Percentiles rank a stretch among this genome's conserved stretches.
Conservation (phyloP, 30 jellyfish, hydroid and myxozoan species). For the Aurelia coerulea region DNA sequence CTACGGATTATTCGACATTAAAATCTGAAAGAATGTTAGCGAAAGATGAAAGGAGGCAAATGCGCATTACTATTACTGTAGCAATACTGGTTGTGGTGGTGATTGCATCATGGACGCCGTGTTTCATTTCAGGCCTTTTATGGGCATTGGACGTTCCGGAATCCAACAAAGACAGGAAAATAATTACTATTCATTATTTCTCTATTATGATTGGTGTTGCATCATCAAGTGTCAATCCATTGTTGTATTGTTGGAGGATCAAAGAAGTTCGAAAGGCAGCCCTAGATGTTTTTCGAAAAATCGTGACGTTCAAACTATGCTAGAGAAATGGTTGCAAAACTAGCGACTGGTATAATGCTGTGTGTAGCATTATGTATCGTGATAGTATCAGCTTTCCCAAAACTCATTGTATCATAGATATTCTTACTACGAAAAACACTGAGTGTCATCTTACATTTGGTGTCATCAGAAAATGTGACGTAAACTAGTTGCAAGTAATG, state of each 20-base stretch:
- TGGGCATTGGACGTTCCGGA: slow-evolving; percentile 42
- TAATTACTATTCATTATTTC: slow-evolving; percentile 39
- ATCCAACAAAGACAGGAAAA: slow-evolving; percentile 16
- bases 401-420: too few species aligned
- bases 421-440: too few species aligned
- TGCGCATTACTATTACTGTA: slow-evolving; percentile 54
- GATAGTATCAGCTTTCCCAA: too few species aligned
- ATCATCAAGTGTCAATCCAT: slow-evolving; percentile 53
- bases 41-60: slow-evolving; percentile 34
- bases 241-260: slow-evolving; percentile 52
- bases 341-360: too few species aligned
- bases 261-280: slow-evolving; percentile 63
- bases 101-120: slow-evolving; percentile 54
- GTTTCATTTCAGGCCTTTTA: slow-evolving; percentile 31
- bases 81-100: slow-evolving; percentile 22
- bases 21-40: slow-evolving; percentile 5
- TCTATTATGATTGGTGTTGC: slow-evolving; percentile 33
- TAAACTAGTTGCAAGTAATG: too few species aligned
- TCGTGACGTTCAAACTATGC: too few species aligned
- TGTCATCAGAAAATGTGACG: too few species aligned
- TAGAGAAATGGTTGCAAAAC: too few species aligned
- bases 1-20: not conserved
- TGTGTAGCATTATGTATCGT: too few species aligned
- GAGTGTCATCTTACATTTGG: too few species aligned
- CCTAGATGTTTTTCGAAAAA: slow-evolving; percentile 5